Evolutionary conservation across 92 coral and sea anemone genomes (phyloP).

Genomic region (Phymanthus crucifer): DNA sequence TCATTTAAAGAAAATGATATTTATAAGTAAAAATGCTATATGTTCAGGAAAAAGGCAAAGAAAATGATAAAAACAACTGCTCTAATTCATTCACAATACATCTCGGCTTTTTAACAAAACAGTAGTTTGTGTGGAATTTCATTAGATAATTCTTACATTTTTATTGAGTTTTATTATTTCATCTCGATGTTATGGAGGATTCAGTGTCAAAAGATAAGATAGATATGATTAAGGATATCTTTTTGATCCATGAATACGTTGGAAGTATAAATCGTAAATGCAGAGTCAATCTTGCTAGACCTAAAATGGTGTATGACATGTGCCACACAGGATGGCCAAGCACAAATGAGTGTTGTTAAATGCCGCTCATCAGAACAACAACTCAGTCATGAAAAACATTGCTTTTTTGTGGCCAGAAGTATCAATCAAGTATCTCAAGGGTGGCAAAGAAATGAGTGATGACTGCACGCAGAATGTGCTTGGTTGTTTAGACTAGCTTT

Average conservation of each 20-base stretch:
- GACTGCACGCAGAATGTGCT: no score
- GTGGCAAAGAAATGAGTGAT: no score
- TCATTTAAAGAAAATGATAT: neutral
- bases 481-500: no score
- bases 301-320: slow-evolving; percentile 12
- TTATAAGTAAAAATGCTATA: slow-evolving; percentile 9
- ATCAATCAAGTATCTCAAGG: no score
- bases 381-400: no score
- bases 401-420: no score
- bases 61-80: slow-evolving; percentile 1
- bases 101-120: slow-evolving; percentile 8
- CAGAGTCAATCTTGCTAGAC: neutral
- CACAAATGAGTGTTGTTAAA: no score
- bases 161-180: slow-evolving; percentile 10
- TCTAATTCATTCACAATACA: slow-evolving; percentile 13
- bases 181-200: slow-evolving; percentile 12
- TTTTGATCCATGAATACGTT: slow-evolving; percentile 7
- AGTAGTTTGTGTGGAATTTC: slow-evolving; percentile 15
- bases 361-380: no score
- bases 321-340: neutral
- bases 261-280: neutral
- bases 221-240: slow-evolving; percentile 1
- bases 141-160: slow-evolving; percentile 8
- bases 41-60: neutral
- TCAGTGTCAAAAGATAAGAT: slow-evolving; percentile 16